Percentiles rank a stretch among this genome's conserved stretches.
Evolutionary conservation across 2,888 invertebrate genomes (phyloP).

Genomic region (Napeogenes sylphis): DNA sequence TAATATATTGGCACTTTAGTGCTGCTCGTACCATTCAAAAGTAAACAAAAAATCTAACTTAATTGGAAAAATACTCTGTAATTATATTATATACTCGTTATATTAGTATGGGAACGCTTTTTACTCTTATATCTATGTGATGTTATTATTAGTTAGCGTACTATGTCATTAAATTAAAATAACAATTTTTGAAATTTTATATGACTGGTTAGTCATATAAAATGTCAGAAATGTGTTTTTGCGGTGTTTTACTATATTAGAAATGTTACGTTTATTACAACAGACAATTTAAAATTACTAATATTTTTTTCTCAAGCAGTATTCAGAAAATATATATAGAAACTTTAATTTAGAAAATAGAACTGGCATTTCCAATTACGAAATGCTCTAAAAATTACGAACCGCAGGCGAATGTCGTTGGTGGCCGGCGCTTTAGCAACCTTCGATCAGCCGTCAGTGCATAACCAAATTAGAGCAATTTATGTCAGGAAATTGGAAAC

Average conservation of each 20-base stretch:
- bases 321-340: neutral
- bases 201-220: neutral
- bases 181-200: slow-evolving; percentile 4
- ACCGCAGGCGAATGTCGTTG: slow-evolving; percentile 49
- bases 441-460: slow-evolving; percentile 71
- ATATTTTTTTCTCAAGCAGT: no score
- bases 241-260: no score
- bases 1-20: slow-evolving; percentile 60
- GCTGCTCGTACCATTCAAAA: slow-evolving; percentile 45
- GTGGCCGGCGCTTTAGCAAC: slow-evolving; percentile 50
- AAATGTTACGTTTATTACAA: no score
- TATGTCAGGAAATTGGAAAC: slow-evolving; percentile 77
- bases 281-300: neutral
- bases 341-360: slow-evolving; percentile 9
- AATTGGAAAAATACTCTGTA: slow-evolving; percentile 41
- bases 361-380: slow-evolving; percentile 27
- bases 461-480: slow-evolving; percentile 77
- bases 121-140: slow-evolving; percentile 19
- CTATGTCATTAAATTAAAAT: slow-evolving; percentile 16
- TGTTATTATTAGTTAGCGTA: slow-evolving; percentile 14
- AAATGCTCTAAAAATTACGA: slow-evolving; percentile 47
- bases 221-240: no score
- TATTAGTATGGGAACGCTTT: slow-evolving; percentile 38
- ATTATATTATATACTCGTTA: slow-evolving; percentile 42
- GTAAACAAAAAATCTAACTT: slow-evolving; percentile 49